phyloP scores from a whole-genome alignment of 2,797 vertebrate genomes.

The Anabacerthia variegaticeps region DNA sequence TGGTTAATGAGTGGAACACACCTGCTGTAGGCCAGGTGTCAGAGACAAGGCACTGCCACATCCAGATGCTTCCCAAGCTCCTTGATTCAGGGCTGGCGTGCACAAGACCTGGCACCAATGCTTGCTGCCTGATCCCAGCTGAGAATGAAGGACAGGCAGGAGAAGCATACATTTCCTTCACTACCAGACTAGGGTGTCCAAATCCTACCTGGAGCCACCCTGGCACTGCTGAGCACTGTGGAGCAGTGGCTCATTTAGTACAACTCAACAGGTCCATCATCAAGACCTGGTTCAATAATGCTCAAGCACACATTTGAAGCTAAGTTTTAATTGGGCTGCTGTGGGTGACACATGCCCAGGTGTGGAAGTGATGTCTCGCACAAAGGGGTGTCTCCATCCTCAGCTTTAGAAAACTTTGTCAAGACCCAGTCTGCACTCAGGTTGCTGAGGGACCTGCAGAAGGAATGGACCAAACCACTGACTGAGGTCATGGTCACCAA shows the following conservation, averaged over 20 bases:
- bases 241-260: neutral
- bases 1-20: neutral
- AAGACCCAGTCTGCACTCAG: accelerated
- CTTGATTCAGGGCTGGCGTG: accelerated
- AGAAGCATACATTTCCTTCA: neutral
- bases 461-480: neutral
- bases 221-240: neutral
- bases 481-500: neutral
- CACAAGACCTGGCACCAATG: accelerated
- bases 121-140: neutral
- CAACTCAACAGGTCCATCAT: neutral
- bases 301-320: accelerated
- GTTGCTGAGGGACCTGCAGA: neutral
- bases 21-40: neutral
- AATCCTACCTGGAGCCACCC: neutral
- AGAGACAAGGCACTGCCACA: neutral
- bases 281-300: neutral
- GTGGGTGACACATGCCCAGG: neutral
- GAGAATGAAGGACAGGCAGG: neutral
- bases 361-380: neutral
- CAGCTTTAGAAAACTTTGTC: neutral
- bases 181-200: neutral
- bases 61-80: accelerated
- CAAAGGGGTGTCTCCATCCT: neutral
- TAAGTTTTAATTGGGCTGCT: neutral